These are phyloP conservation scores for Malacosoma neustria DNA, from an alignment of 2,888 invertebrate genomes.

Conservation along the genomic window DNA sequence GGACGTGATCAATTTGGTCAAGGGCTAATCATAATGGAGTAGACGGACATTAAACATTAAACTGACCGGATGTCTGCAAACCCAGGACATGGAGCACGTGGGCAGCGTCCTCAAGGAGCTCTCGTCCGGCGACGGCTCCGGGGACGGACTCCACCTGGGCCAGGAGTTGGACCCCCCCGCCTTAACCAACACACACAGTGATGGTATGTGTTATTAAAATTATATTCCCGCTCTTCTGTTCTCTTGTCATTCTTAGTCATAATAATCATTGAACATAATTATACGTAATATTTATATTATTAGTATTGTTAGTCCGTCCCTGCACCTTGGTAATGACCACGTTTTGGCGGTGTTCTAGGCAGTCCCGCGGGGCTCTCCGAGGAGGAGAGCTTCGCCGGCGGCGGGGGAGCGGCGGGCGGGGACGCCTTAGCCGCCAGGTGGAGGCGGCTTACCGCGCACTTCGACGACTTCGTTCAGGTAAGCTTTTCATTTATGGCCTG, in stretches of 20 bases:
- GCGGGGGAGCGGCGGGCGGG: slow-evolving; percentile 16
- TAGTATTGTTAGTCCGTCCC: too few species aligned
- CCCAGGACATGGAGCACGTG: slow-evolving; percentile 74
- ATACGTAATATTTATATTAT: too few species aligned
- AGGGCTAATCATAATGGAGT: too few species aligned
- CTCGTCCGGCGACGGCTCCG: slow-evolving; percentile 14
- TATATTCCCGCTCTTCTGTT: not conserved
- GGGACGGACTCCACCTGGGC: slow-evolving; percentile 7
- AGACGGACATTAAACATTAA: too few species aligned
- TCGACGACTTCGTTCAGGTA: slow-evolving; percentile 86
- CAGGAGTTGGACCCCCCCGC: not conserved
- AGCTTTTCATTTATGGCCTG: too few species aligned
- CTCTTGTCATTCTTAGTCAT: too few species aligned
- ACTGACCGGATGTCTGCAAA: too few species aligned
- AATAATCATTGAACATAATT: too few species aligned
- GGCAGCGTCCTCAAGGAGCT: slow-evolving; percentile 67
- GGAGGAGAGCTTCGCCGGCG: slow-evolving; percentile 47
- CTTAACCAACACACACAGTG: slow-evolving; percentile 18
- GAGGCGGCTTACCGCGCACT: slow-evolving; percentile 87
- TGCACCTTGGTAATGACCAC: too few species aligned
- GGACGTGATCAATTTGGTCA: too few species aligned
- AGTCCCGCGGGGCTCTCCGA: slow-evolving; percentile 21
- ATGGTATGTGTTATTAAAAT: slow-evolving; percentile 14
- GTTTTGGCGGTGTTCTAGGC: slow-evolving; percentile 12
- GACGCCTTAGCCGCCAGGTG: slow-evolving; percentile 79